A percentile compares a stretch with the other conserved stretches of the same genome.
These are phyloP conservation scores for Columba livia DNA, from an alignment of 2,113 vertebrate genomes.

Conservation along the genomic window DNA sequence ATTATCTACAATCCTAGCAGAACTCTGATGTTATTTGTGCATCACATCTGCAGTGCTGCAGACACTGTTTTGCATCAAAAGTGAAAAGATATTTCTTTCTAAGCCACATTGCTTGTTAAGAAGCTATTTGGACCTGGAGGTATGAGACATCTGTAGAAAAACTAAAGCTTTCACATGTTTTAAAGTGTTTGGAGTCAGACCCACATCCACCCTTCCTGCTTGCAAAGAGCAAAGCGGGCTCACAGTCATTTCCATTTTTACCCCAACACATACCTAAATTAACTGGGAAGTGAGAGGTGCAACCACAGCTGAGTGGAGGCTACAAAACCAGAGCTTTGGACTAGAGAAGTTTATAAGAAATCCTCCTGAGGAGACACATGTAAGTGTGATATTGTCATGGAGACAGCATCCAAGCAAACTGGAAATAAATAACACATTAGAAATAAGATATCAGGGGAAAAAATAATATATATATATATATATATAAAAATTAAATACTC, in stretches of 20 bases:
- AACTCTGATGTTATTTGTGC: background rate
- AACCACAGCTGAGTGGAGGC: background rate
- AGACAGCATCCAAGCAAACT: background rate
- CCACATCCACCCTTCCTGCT: background rate
- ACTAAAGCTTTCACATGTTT: background rate
- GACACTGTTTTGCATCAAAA: background rate
- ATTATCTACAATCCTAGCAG: background rate
- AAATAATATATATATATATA: background rate
- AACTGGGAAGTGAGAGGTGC: background rate
- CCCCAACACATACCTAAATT: background rate
- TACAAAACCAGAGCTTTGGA: background rate
- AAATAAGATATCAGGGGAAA: background rate
- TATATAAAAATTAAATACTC: conserved; percentile 60
- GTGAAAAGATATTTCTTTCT: background rate
- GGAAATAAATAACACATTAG: background rate
- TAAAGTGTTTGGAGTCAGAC: background rate
- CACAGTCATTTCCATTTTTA: background rate
- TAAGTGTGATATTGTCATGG: background rate
- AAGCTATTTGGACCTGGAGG: background rate
- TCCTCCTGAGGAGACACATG: background rate
- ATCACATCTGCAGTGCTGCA: background rate
- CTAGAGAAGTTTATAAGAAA: background rate
- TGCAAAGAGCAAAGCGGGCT: background rate
- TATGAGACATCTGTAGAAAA: background rate
- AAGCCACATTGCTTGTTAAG: background rate